phyloP scores from a whole-genome alignment of 2,113 vertebrate genomes.

The Tapirus terrestris region DNA sequence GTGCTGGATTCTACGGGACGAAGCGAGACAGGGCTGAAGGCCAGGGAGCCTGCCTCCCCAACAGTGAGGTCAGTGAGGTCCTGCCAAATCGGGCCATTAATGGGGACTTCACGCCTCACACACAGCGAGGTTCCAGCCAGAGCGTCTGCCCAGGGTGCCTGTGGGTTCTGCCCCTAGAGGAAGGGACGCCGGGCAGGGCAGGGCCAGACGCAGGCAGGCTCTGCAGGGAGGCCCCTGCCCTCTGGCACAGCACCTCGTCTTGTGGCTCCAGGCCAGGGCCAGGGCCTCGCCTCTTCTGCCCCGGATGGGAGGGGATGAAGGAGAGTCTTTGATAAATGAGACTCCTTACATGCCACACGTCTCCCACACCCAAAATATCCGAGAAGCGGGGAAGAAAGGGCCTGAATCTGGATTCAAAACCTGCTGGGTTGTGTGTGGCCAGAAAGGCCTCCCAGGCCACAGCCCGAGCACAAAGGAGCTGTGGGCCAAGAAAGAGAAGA shows the following conservation, averaged over 20 bases:
- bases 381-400: neutral
- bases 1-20: neutral
- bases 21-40: neutral
- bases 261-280: accelerated
- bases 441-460: neutral
- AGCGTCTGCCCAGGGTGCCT: neutral
- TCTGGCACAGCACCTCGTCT: neutral
- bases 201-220: neutral
- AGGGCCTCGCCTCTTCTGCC: neutral
- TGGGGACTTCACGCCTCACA: neutral
- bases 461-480: neutral
- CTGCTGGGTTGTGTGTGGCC: neutral
- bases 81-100: neutral
- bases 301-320: neutral
- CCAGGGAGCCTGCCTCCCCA: neutral
- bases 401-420: neutral
- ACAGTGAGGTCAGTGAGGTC: neutral
- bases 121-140: neutral
- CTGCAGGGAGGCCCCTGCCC: neutral
- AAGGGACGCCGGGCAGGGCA: neutral
- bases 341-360: neutral
- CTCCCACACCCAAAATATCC: neutral
- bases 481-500: neutral
- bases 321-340: neutral
- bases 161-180: neutral